Evolutionary conservation across 2,113 vertebrate genomes (phyloP).

Genomic region (human (Homo sapiens)): GRCh38 chr4:6961001-6961500

Average conservation of each 20-base stretch:
- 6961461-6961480: too few relatives aligned
- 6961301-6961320: not conserved
- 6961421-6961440: fast-evolving
- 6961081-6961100: not conserved
- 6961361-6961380: not conserved
- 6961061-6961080: fast-evolving
- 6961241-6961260: not conserved
- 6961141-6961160: not conserved
- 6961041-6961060: not conserved
- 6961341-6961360: not conserved
- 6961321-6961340: not conserved
- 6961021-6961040: not conserved
- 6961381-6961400: not conserved
- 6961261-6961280: not conserved
- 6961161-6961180: not conserved
- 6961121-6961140: not conserved
- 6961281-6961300: not conserved
- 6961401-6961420: not conserved
- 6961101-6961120: not conserved
- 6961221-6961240: not conserved
- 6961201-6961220: not conserved
- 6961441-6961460: too few relatives aligned
- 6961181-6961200: not conserved
- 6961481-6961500: not conserved
- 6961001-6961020: not conserved